Conservation (phyloP, 2,113 vertebrate genomes). For the Corythaeola cristata region DNA sequence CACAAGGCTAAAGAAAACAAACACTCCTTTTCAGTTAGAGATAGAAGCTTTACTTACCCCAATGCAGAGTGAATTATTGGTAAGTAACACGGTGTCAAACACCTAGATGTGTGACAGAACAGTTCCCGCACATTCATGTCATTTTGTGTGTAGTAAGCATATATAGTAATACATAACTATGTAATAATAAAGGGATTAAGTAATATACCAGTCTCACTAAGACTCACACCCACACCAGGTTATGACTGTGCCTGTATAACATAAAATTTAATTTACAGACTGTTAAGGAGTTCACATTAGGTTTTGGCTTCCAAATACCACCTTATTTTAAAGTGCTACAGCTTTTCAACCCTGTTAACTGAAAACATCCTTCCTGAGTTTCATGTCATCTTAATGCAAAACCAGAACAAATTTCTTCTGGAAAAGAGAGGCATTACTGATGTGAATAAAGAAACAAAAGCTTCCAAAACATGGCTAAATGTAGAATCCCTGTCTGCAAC, state of each 20-base stretch:
- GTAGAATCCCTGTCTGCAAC: not conserved
- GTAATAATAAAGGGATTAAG: not conserved
- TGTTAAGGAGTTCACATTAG: not conserved
- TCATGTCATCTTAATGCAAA: not conserved
- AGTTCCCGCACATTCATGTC: not conserved
- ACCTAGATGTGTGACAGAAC: not conserved
- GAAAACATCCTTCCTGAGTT: not conserved
- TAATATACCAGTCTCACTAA: not conserved
- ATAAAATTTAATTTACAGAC: not conserved
- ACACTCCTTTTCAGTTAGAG: not conserved
- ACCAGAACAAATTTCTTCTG: not conserved
- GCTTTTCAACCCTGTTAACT: not conserved
- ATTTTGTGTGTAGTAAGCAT: not conserved
- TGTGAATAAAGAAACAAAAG: not conserved
- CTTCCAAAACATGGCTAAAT: not conserved
- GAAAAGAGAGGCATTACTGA: not conserved
- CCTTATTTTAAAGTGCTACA: not conserved
- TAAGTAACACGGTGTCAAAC: rapidly evolving
- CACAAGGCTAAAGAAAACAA: not conserved
- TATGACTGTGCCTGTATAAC: not conserved
- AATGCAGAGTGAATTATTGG: not conserved
- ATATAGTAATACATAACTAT: not conserved
- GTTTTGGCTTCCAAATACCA: not conserved
- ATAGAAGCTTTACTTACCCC: not conserved
- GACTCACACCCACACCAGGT: not conserved